Evolutionary conservation across 1,140 invertebrate genomes (phyloP), one percentile per base, ranked within the genome.

Genomic region (Dendroctonus ponderosae): DNA sequence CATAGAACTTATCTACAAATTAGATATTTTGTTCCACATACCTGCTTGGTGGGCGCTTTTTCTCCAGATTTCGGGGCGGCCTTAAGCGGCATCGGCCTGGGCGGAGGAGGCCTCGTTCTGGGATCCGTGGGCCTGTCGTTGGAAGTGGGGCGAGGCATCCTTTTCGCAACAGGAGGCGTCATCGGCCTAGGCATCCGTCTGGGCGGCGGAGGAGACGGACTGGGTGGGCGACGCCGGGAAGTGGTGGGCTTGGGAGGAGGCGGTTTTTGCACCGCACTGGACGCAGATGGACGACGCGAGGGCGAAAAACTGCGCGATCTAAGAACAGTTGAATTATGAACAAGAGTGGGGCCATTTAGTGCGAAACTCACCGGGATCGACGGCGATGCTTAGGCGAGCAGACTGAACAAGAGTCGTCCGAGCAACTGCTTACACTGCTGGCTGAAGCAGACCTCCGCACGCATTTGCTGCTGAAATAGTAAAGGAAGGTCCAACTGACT

Each of bases 381-480:
- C 75, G 77, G 40, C 78, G 77, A 80, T 80, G 58, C 58, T 81
- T 81, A 5, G 82, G 82, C 14, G 82, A 85, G 75, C 91, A 91
- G 4, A 91, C 86, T 0, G 89, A 90, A 75, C 91, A 92, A 0
- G 89, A 91, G 76, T 89, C 87, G 73, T 92, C 89, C 0, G 89
- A 91, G 72, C 90, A 92, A 70, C 87, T 90, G 78, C 89, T 91
- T 14, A 86, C 83, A 0, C 89, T 89, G 59, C 89, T 90, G 1
- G 88, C 85, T 0, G 85, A 85, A 9, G 81, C 80, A 15, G 85
- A 86, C 53, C 82, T 72, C 7, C 81, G 74, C 42, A 49, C 70
- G 41, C 50, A 62, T 42, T 53, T 61, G 48, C 15, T 40, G 14
- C 46, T 62, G 38, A 50, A 9, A 49, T 9, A 7, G 8, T 38